Conservation (phyloP, 2,888 invertebrate species). For the Mythimna loreyi region DNA sequence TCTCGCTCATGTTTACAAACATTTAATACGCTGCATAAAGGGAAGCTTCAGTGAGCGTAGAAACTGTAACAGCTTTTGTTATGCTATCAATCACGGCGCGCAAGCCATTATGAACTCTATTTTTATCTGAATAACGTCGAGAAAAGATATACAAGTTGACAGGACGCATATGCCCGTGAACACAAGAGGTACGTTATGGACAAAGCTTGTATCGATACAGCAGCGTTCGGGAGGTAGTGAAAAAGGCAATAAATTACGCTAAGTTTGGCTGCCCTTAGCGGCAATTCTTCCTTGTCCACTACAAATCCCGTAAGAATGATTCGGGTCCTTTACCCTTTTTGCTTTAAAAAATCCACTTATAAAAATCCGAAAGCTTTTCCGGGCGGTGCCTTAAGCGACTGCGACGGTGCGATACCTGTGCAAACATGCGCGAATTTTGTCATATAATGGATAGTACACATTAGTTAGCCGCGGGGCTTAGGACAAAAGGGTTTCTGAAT, state of each 20-base stretch:
- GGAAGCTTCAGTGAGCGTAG: slow-evolving; percentile 56
- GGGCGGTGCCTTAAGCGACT: neutral
- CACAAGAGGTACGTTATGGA: slow-evolving; percentile 34
- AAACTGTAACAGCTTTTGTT: slow-evolving; percentile 56
- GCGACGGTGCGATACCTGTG: slow-evolving; percentile 18
- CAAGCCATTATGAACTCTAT: slow-evolving; percentile 48
- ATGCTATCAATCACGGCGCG: slow-evolving; percentile 56
- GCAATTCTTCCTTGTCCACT: slow-evolving; percentile 13
- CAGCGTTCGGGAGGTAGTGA: neutral
- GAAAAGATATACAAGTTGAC: slow-evolving; percentile 48
- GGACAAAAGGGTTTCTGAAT: slow-evolving; percentile 23
- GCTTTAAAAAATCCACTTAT: slow-evolving; percentile 13
- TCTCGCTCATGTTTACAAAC: slow-evolving; percentile 61
- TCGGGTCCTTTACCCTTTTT: slow-evolving; percentile 16
- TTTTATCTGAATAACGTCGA: slow-evolving; percentile 50
- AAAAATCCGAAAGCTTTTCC: slow-evolving; percentile 23
- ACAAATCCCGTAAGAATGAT: slow-evolving; percentile 38
- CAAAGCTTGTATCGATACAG: slow-evolving; percentile 13
- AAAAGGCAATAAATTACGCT: slow-evolving; percentile 5
- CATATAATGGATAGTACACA: slow-evolving; percentile 38
- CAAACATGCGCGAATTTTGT: slow-evolving; percentile 40
- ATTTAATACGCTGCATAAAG: slow-evolving; percentile 62
- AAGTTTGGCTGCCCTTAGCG: slow-evolving; percentile 1
- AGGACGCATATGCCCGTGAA: slow-evolving; percentile 36
- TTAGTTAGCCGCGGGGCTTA: slow-evolving; percentile 34